phyloP scores from a whole-genome alignment of 2,797 vertebrate genomes.

The Chanos chanos region DNA sequence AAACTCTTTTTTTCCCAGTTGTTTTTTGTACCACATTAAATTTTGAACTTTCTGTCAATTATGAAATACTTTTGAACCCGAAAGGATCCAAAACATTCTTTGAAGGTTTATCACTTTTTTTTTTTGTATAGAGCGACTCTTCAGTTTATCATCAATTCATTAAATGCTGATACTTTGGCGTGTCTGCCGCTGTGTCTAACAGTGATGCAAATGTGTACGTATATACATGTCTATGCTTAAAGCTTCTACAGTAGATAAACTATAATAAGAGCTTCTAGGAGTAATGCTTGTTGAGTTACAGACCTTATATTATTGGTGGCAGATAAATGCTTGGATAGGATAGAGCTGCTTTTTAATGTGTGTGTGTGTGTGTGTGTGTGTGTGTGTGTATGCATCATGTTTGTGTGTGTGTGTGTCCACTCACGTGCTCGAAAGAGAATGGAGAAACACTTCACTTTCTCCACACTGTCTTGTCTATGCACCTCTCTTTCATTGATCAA shows the following conservation, averaged over 20 bases:
- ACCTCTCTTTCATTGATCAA: too few species aligned
- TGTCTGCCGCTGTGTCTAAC: conserved; percentile 64
- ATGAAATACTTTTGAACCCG: background rate
- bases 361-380: conserved; percentile 6
- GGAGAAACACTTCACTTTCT: conserved; percentile 27
- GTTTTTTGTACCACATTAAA: too few species aligned
- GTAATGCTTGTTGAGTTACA: conserved; percentile 65
- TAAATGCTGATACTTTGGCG: conserved; percentile 61
- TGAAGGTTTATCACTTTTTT: conserved; percentile 15
- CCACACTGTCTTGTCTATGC: conserved; percentile 30
- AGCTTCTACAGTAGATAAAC: conserved; percentile 71
- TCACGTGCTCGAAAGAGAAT: conserved; percentile 2
- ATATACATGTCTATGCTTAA: conserved; percentile 63
- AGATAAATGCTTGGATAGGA: conserved; percentile 63
- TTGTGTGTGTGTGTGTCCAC: conserved; percentile 36
- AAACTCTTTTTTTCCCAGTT: too few species aligned
- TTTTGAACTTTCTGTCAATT: conserved; percentile 9
- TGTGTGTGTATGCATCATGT: background rate
- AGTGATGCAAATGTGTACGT: conserved; percentile 58
- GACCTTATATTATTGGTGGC: conserved; percentile 75
- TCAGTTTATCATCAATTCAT: conserved; percentile 36
- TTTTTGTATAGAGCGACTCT: conserved; percentile 44
- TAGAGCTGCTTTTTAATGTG: conserved; percentile 62
- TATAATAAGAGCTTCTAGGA: conserved; percentile 65
- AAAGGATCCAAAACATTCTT: conserved; percentile 17